phyloP scores from a whole-genome alignment of 92 coral and sea anemone species.

The Paramuricea clavata region DNA sequence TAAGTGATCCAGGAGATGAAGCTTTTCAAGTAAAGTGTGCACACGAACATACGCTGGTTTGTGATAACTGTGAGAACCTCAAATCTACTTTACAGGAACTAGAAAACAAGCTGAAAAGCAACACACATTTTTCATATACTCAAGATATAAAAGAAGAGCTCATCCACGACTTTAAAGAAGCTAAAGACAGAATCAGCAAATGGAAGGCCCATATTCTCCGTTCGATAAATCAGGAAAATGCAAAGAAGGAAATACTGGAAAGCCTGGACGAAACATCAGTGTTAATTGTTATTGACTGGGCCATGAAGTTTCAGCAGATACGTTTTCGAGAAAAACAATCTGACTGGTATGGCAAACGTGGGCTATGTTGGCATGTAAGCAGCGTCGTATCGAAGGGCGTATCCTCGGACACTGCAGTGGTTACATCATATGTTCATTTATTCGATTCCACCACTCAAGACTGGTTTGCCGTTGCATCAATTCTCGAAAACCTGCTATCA shows the following conservation, averaged over 20 bases:
- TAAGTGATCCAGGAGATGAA: neutral
- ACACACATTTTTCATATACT: conserved; percentile 30
- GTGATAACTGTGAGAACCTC: neutral
- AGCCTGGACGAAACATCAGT: conserved; percentile 64
- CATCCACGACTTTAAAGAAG: conserved; percentile 68
- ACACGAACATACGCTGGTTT: neutral
- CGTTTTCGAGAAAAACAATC: conserved; percentile 79
- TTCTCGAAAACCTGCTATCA: too few relatives aligned
- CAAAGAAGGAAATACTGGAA: conserved; percentile 68
- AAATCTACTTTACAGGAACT: neutral
- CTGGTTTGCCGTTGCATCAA: too few relatives aligned
- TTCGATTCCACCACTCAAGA: too few relatives aligned
- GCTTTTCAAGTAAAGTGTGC: neutral
- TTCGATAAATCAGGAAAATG: conserved; percentile 74
- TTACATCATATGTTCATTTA: too few relatives aligned
- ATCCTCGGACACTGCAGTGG: too few relatives aligned
- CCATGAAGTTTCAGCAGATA: conserved; percentile 83
- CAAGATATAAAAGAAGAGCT: conserved; percentile 74
- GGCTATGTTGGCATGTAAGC: conserved; percentile 77
- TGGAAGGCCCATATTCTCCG: conserved; percentile 85
- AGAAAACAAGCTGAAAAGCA: neutral
- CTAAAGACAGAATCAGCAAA: conserved; percentile 54
- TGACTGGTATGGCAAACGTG: conserved; percentile 80
- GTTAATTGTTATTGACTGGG: conserved; percentile 78
- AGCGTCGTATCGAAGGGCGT: conserved; percentile 64